Evolutionary conservation across 1,140 invertebrate genomes (phyloP).

Genomic region (Tetragonula clypearis): DNA sequence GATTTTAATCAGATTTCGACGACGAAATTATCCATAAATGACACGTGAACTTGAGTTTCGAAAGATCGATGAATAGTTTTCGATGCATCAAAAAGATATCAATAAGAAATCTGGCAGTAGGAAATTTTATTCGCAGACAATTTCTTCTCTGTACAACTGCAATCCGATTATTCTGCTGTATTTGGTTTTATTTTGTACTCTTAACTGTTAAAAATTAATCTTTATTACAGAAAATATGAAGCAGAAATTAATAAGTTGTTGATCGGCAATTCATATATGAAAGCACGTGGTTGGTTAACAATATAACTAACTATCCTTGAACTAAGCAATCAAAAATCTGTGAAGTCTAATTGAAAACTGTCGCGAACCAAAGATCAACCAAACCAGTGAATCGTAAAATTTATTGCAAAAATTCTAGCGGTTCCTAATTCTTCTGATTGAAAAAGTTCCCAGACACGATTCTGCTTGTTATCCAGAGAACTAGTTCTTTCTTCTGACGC

Average conservation of each 20-base stretch:
- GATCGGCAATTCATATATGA: too few species aligned
- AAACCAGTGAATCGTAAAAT: background rate
- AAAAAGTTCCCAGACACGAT: background rate
- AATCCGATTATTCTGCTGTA: background rate
- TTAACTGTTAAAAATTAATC: background rate
- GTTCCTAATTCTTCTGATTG: background rate
- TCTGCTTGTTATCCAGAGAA: conserved; percentile 14
- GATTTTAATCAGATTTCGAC: background rate
- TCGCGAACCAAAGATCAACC: background rate
- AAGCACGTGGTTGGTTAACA: too few species aligned
- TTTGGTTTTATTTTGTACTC: background rate
- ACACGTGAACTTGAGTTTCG: background rate
- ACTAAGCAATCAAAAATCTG: background rate
- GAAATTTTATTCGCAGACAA: too few species aligned
- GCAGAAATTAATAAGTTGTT: background rate
- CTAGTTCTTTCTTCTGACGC: conserved; percentile 12
- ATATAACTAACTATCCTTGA: background rate
- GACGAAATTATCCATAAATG: background rate
- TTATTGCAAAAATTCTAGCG: background rate
- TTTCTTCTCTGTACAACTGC: too few species aligned
- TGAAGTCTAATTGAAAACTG: background rate
- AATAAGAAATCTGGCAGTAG: background rate
- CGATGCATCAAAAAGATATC: background rate
- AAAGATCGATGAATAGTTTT: background rate
- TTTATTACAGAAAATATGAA: background rate